Base-by-base conservation (phyloP, 2,797 vertebrate genomes). In the Philypnodon macrostomus region DNA sequence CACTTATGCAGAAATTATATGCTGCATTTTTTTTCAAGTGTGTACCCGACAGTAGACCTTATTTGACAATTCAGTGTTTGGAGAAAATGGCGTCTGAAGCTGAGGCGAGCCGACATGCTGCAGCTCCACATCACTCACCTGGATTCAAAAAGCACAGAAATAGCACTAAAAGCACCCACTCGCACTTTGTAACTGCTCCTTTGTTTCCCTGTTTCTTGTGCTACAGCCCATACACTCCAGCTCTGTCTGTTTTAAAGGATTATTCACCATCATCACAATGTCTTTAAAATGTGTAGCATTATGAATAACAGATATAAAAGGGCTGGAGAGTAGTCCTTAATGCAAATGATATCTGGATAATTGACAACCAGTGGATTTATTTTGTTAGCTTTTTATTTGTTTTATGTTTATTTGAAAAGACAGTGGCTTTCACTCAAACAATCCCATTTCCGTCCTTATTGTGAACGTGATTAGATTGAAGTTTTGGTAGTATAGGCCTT, bases 131-230 rank as follows among this genome's bases (percentile, higher is more conserved):
- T 86, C 71, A 72, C 75, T 87, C 84, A 87, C 85, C 80, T 87
- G 82, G 79, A 83, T 84, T 87, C 83, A 80, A 71, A 79, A 84
- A 82, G 79, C 80, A 84, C 73, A 80, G 79, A 88, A 89, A 90
- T 86, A 87, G 88, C 83, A 85, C 83, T 85, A 87, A 90, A 87
- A 85, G 87, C 83, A 79, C 68, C 75, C 74, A 67, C 79, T 85
- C 74, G 81, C 76, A 81, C 83, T 85, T 83, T 87, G 83, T 76
- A 84, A 80, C 76, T 58, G 75, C 81, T 83, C 64, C 69, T 81
- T 85, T 87, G 80, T 86, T 83, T 76, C 71, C 64, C 58, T 56
- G 64, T 72, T 63, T 84, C 51, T 52, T 41, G 46, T 38, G 60
- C 66, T 68, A 58, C 62, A 71, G 67, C 50, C 46, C 6, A 13